Evolutionary conservation across 2,888 invertebrate genomes (phyloP), one percentile per base, ranked within the genome.

Genomic region (Oithona nana): DNA sequence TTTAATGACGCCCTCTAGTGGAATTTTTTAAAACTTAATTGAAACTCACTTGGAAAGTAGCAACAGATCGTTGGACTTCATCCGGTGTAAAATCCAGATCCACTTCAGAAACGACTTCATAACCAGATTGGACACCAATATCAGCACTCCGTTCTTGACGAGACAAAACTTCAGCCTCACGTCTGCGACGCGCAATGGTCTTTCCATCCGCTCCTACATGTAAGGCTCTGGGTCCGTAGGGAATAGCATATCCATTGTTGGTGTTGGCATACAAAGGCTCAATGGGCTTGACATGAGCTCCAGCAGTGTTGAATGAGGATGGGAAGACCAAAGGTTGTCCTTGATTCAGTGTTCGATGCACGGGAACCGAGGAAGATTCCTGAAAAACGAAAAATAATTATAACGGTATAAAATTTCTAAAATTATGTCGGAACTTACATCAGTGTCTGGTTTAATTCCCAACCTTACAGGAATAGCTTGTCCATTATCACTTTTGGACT

Each of bases 21-120:
- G 11, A 11, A n/a, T 48, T 48, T 48, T 11, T 48, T 48, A 48
- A 11, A 11, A 48, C n/a, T 48, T 48, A 48, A 52, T 52, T 6
- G 20, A 6, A 39, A 39, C 59, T 50, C 28, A 58, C 60, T 28
- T 60, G 60, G 49, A 60, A 58, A 2, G 49, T 49, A 3, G 24
- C 28, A 3, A 63, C 66, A 2, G 66, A 65, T 4, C 67, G 66
- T n/a, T 63, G 8, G 39, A 39, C 39, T 29, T 57, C 39, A 28
- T 30, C 39, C 0, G 89, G 88, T 68, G 86, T 87, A 73, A 92
- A 92, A 48, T 86, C 88, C 50, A 92, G 75, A 73, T 92, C 92
- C 1, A 88, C 88, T 73, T 89, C 88, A 2, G 90, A 89, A 64
- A 92, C 88, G 56, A 92, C 88, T 67, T 89, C 88, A 73, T 89